Evolutionary conservation across 2,113 vertebrate genomes (phyloP).

Genomic region (Cebus imitator): DNA sequence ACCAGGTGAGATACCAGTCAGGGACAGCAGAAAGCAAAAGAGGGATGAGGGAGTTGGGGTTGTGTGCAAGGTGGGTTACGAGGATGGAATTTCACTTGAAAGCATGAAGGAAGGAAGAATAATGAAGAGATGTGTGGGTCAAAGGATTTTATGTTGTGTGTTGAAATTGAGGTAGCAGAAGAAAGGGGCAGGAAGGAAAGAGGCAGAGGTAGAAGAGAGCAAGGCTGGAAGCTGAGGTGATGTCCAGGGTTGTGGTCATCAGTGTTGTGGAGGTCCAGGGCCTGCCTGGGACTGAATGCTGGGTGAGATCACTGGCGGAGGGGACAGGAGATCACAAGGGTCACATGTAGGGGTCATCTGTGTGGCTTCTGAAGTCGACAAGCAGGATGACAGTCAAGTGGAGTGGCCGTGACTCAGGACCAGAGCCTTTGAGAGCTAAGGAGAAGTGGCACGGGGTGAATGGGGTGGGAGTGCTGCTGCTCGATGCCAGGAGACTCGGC

Average conservation of each 20-base stretch:
- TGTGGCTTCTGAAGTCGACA: neutral
- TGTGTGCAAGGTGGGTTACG: neutral
- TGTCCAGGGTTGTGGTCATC: too few species aligned
- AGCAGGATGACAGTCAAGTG: neutral
- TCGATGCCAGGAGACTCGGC: neutral
- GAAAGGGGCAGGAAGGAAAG: neutral
- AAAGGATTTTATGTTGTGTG: neutral
- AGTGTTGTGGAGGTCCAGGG: neutral
- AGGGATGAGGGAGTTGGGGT: accelerated
- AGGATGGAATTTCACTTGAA: neutral
- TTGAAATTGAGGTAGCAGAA: neutral
- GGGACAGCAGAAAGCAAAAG: neutral
- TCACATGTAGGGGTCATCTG: neutral
- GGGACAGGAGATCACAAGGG: neutral
- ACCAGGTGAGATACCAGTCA: neutral
- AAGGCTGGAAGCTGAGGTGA: neutral
- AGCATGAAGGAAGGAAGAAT: too few species aligned
- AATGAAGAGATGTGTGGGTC: neutral
- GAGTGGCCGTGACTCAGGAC: neutral
- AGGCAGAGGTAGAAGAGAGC: neutral
- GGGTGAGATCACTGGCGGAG: neutral
- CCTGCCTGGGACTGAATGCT: too few species aligned
- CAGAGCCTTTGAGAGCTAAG: neutral
- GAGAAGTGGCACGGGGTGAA: neutral
- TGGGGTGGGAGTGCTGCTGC: neutral